These are phyloP conservation scores for Neuroscelio doddi DNA, from an alignment of 2,888 invertebrate genomes.

Conservation along the genomic window DNA sequence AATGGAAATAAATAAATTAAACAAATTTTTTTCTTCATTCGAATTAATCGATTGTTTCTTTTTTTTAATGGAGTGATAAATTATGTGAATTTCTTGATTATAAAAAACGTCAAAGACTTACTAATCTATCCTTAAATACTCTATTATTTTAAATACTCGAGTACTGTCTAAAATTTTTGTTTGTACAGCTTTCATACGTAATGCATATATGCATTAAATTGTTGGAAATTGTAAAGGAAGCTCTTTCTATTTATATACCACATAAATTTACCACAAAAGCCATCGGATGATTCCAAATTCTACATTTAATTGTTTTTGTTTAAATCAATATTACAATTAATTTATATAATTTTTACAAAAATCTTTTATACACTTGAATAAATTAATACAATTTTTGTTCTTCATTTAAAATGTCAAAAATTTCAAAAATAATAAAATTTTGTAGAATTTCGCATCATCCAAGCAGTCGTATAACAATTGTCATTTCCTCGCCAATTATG, in stretches of 20 bases:
- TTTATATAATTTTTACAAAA: too few relatives aligned
- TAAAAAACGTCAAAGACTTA: slow-evolving; percentile 36
- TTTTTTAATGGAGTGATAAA: too few relatives aligned
- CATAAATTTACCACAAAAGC: slow-evolving; percentile 13
- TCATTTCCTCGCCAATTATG: slow-evolving; percentile 29
- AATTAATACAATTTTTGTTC: too few relatives aligned
- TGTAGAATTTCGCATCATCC: slow-evolving; percentile 22
- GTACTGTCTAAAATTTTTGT: slow-evolving; percentile 23
- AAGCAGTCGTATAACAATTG: slow-evolving; percentile 17
- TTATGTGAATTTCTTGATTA: slow-evolving; percentile 27
- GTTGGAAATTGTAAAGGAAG: slow-evolving; percentile 19
- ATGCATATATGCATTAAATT: slow-evolving; percentile 32
- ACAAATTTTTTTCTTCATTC: too few relatives aligned
- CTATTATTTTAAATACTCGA: slow-evolving; percentile 24
- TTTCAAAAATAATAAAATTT: not conserved
- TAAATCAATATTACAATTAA: too few relatives aligned
- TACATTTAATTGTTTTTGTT: slow-evolving; percentile 2
- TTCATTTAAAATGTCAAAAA: too few relatives aligned
- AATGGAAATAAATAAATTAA: too few relatives aligned
- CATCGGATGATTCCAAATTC: slow-evolving; percentile 14
- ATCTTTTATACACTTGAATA: too few relatives aligned
- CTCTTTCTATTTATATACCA: slow-evolving; percentile 33
- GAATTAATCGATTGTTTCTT: too few relatives aligned
- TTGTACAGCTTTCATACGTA: slow-evolving; percentile 33
- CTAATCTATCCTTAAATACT: slow-evolving; percentile 28